Evolutionary conservation across 2,797 vertebrate species (phyloP), one percentile per base, ranked within the genome.

Genomic region (Lutjanus campechanus): DNA sequence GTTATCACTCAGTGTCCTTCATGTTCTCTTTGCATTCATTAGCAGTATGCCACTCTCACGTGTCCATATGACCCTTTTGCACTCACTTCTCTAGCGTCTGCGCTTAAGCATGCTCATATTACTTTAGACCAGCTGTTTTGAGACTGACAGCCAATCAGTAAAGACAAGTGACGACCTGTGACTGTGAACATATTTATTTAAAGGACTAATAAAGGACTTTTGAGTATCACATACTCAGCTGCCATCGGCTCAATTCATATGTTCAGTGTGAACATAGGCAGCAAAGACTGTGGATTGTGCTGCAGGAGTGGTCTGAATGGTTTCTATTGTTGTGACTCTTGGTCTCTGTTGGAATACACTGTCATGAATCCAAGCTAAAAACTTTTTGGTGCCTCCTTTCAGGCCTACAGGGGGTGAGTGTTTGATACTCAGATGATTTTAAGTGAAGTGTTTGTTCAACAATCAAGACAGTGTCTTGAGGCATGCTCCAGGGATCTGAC

Each of bases 401-500:
- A 59, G 63, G 63, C 55, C 54, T 29, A 7, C 17, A 9, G 62
- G 43, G 11, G 4, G 1, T 1, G 2, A 63, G 43, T 8, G 49
- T 54, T 25, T 8, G 56, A 9, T 29, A 29, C 29, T 43, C 22
- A 25, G 20, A 64, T 51, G 20, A 43, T 47, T 13, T 25, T 11
- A 25, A 51, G 73, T 36, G 36, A 40, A 20, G 55, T 44, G 47
- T 71, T 62, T 2, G 49, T 68, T 60, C 36, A 29, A 13, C 55
- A 54, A 36, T 25, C 41, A 64, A 36, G 9, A 29, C 4, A 41
- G 22, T 49, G 15, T 50, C 58, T 44, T 8, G 8, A 41, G 40
- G 55, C 62, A 59, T 20, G 36, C 72, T 75, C 36, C 11, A 20
- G 60, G 60, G 46, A 22, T 40, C 43, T 61, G 47, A 71, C 43